phyloP scores from a whole-genome alignment of 2,797 vertebrate genomes.

The Pteropus rufus region DNA sequence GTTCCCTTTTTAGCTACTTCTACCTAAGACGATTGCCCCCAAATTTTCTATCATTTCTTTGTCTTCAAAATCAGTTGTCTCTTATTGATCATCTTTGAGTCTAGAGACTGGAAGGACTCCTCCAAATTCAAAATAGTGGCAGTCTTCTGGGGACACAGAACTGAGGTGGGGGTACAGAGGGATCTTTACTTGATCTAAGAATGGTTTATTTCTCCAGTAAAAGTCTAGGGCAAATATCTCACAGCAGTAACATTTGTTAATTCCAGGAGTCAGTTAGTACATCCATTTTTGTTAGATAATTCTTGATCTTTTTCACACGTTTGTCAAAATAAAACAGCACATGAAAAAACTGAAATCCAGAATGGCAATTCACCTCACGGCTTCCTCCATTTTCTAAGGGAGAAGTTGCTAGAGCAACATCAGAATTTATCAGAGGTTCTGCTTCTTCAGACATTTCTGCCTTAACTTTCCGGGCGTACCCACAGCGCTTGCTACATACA shows the following conservation, averaged over 20 bases:
- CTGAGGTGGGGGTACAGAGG: background rate
- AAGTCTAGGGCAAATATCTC: background rate
- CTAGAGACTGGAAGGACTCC: background rate
- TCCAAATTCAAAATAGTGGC: background rate
- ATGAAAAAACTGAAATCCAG: background rate
- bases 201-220: background rate
- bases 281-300: background rate
- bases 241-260: background rate
- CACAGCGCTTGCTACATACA: background rate
- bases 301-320: background rate
- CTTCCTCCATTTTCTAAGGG: background rate
- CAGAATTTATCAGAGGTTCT: background rate
- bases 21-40: background rate
- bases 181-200: background rate
- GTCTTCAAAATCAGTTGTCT: conserved; percentile 6
- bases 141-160: background rate
- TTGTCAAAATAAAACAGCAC: background rate
- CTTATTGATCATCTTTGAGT: background rate
- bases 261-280: background rate
- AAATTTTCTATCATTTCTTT: background rate
- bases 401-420: background rate
- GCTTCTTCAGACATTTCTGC: background rate
- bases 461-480: background rate
- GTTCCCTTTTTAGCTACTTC: background rate
- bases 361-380: background rate